These are phyloP conservation scores for Gobio gobio DNA, from an alignment of 2,113 vertebrate species.

Conservation along the genomic window DNA sequence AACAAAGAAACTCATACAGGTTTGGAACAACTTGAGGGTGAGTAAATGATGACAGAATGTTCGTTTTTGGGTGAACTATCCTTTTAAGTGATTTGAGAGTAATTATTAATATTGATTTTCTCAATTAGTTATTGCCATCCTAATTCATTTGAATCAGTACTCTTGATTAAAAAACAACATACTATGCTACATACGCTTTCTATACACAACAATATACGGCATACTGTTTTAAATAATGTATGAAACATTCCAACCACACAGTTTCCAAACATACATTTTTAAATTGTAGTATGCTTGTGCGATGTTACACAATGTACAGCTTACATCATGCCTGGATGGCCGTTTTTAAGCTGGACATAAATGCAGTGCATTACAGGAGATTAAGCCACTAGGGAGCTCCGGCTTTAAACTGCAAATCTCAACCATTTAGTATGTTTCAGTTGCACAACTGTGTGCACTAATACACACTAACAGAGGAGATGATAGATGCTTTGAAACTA, in stretches of 20 bases:
- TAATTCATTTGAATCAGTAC: neutral
- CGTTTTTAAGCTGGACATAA: neutral
- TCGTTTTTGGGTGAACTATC: too few species aligned
- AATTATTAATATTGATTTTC: neutral
- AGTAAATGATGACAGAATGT: too few species aligned
- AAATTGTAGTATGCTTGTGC: neutral
- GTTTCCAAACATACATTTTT: neutral
- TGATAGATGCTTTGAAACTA: neutral
- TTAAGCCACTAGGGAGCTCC: neutral
- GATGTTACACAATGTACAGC: neutral
- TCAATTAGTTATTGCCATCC: neutral
- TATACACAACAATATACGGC: neutral
- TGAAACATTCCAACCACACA: neutral
- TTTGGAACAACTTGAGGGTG: too few species aligned
- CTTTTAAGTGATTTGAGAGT: neutral
- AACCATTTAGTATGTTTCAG: conserved; percentile 16
- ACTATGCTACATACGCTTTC: neutral
- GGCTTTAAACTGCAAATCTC: conserved; percentile 25
- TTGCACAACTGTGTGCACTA: neutral
- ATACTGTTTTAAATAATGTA: conserved; percentile 10
- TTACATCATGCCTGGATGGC: neutral
- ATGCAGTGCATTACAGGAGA: neutral
- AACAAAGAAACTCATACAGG: too few species aligned
- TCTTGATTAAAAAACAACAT: neutral
- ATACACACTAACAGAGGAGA: neutral